Percentiles rank a stretch among this genome's conserved stretches.
Conservation (phyloP, 1,140 invertebrate species). For the Polypedilum pembai region DNA sequence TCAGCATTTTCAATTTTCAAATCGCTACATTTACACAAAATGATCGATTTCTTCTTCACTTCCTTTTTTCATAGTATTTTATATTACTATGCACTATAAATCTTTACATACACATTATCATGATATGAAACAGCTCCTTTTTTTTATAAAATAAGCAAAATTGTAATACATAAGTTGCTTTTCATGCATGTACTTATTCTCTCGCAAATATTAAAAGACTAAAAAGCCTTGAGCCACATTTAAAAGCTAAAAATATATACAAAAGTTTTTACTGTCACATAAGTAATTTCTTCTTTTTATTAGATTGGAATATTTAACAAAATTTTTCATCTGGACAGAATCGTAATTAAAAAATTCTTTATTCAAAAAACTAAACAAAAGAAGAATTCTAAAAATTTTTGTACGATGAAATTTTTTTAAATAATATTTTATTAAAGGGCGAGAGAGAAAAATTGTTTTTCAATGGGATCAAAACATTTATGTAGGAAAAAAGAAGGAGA, state of each 20-base stretch:
- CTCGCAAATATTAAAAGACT: background rate
- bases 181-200: background rate
- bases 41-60: background rate
- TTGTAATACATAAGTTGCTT: background rate
- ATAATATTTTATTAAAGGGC: too few relatives aligned
- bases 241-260: background rate
- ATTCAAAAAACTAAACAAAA: too few relatives aligned
- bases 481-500: too few relatives aligned
- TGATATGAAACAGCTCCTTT: background rate
- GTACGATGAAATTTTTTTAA: too few relatives aligned
- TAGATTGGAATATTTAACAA: too few relatives aligned
- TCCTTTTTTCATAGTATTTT: background rate
- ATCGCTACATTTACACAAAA: slow-evolving; percentile 18
- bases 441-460: too few relatives aligned
- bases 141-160: background rate
- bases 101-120: slow-evolving; percentile 13
- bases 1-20: slow-evolving; percentile 5
- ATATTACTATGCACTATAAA: background rate
- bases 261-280: background rate
- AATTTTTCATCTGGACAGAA: too few relatives aligned
- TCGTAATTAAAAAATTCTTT: too few relatives aligned
- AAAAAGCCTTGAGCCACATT: background rate
- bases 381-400: too few relatives aligned
- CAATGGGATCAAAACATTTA: too few relatives aligned
- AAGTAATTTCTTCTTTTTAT: too few relatives aligned